phyloP scores from a whole-genome alignment of 2,113 vertebrate genomes.

The Haplochromis vanheusdeni region DNA sequence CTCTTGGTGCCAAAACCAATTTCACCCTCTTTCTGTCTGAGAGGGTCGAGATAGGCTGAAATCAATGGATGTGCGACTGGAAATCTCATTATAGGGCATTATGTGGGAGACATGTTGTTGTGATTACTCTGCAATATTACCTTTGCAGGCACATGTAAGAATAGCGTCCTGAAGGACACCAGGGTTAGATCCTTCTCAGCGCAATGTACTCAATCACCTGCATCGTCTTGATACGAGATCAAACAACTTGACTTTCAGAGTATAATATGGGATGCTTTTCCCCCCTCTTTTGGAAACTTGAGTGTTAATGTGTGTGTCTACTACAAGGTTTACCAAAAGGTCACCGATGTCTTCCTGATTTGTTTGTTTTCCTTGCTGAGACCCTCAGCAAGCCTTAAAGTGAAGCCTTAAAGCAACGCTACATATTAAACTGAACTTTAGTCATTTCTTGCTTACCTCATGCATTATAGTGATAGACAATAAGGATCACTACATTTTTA shows the following conservation, averaged over 20 bases:
- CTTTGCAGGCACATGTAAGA: slow-evolving; percentile 16
- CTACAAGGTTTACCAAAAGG: neutral
- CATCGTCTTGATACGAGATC: slow-evolving; percentile 4
- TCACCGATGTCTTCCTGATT: neutral
- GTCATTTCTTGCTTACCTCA: neutral
- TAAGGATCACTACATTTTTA: neutral
- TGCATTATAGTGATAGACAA: neutral
- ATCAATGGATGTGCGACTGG: slow-evolving; percentile 3
- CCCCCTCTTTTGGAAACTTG: neutral
- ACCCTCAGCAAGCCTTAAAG: neutral
- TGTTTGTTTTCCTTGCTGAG: neutral
- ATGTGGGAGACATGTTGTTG: slow-evolving; percentile 33
- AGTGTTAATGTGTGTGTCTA: neutral
- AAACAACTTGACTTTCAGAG: slow-evolving; percentile 57
- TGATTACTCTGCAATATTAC: slow-evolving; percentile 38
- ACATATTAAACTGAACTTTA: neutral
- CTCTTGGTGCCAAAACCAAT: slow-evolving; percentile 31
- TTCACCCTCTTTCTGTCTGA: slow-evolving; percentile 25
- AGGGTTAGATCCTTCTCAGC: neutral
- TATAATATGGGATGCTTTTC: neutral
- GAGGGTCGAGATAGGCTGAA: slow-evolving; percentile 14
- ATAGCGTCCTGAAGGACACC: slow-evolving; percentile 10
- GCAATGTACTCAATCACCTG: slow-evolving; percentile 17
- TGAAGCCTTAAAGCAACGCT: neutral
- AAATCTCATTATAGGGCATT: slow-evolving; percentile 56